phyloP scores from a whole-genome alignment of 2,113 vertebrate genomes.

The Mobula birostris region DNA sequence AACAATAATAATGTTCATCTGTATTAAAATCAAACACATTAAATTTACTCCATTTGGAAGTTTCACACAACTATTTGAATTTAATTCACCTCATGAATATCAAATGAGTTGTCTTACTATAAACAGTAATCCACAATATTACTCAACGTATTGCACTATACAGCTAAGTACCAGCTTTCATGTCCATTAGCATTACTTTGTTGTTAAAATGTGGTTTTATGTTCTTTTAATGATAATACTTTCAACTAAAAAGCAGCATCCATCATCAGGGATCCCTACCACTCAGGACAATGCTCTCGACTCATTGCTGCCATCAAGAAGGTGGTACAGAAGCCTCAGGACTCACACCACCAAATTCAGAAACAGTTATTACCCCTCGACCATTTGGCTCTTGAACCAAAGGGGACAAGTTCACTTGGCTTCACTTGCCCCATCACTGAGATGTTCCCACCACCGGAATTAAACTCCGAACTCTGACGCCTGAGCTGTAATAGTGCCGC shows the following conservation, averaged over 20 bases:
- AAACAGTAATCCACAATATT: neutral
- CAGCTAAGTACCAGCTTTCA: neutral
- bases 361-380: too few relatives aligned
- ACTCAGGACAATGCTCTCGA: too few relatives aligned
- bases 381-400: too few relatives aligned
- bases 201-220: neutral
- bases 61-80: neutral
- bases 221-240: neutral
- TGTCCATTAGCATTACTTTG: neutral
- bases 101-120: neutral
- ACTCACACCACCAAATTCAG: too few relatives aligned
- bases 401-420: too few relatives aligned
- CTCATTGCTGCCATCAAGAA: too few relatives aligned
- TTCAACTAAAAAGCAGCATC: neutral
- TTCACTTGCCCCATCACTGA: too few relatives aligned
- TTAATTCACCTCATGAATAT: neutral
- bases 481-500: too few relatives aligned
- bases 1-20: neutral
- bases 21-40: neutral
- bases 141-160: neutral
- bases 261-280: too few relatives aligned
- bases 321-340: too few relatives aligned
- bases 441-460: too few relatives aligned
- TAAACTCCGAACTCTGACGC: too few relatives aligned
- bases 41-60: neutral